Evolutionary conservation across 2,797 vertebrate genomes (phyloP).

Genomic region (Brotula barbata): DNA sequence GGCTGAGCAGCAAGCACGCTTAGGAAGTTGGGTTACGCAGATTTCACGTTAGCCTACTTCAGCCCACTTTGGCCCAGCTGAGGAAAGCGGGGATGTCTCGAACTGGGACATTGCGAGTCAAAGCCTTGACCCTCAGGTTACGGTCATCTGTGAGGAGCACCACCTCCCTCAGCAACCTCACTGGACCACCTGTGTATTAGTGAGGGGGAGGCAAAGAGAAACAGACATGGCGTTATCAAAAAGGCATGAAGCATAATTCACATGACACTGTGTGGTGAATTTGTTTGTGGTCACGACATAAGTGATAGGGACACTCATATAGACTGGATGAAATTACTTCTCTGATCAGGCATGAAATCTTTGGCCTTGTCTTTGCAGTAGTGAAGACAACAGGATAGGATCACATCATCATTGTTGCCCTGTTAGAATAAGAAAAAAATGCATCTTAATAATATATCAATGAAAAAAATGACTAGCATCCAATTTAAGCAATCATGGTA

Average conservation of each 20-base stretch:
- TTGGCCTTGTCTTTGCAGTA: slow-evolving; percentile 99
- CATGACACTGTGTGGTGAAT: not conserved
- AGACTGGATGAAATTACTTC: slow-evolving; percentile 78
- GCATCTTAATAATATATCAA: not conserved
- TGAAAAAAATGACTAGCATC: slow-evolving; percentile 6
- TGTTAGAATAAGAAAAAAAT: slow-evolving; percentile 58
- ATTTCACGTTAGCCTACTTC: slow-evolving; percentile 76
- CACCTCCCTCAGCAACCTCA: slow-evolving; percentile 91
- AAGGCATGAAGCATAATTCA: not conserved
- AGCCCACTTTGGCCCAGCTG: slow-evolving; percentile 87
- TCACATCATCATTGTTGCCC: slow-evolving; percentile 98
- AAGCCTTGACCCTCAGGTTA: slow-evolving; percentile 95
- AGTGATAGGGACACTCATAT: not conserved
- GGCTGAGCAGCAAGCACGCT: slow-evolving; percentile 83
- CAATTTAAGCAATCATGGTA: not conserved
- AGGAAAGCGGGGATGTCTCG: slow-evolving; percentile 97
- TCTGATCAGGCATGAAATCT: slow-evolving; percentile 92
- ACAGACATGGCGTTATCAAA: not conserved
- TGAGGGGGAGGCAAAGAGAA: not conserved
- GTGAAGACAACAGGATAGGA: slow-evolving; percentile 96
- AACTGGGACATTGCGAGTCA: slow-evolving; percentile 96
- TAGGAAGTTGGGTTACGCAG: slow-evolving; percentile 66
- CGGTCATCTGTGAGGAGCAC: slow-evolving; percentile 97
- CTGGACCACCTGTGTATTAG: slow-evolving; percentile 82
- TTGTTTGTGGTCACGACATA: not conserved